A percentile compares a stretch with the other conserved stretches of the same genome.
These are phyloP conservation scores for Caracal caracal DNA, from an alignment of 2,113 vertebrate genomes.

Conservation along the genomic window DNA sequence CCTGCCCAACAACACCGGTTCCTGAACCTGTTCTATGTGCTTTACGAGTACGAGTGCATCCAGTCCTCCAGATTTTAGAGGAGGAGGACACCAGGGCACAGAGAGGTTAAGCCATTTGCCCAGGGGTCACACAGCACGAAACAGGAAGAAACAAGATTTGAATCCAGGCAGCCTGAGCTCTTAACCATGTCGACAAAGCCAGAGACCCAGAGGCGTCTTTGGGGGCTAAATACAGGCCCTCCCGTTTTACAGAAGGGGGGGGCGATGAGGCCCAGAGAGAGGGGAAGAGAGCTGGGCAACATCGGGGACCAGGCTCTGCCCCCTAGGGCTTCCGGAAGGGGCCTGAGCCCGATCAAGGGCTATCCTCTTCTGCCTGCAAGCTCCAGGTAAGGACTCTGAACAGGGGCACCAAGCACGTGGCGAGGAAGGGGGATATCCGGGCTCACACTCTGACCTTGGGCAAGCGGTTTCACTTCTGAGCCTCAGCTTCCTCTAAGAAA, in stretches of 20 bases:
- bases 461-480: constrained; percentile 50
- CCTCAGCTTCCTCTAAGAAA: constrained; percentile 72
- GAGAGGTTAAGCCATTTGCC: neutral
- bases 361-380: neutral
- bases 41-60: neutral
- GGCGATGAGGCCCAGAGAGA: neutral
- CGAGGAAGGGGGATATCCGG: constrained; percentile 72
- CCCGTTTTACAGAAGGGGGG: neutral
- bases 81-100: neutral
- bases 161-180: neutral
- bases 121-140: neutral
- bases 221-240: neutral
- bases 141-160: neutral
- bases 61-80: neutral
- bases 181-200: neutral
- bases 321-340: neutral
- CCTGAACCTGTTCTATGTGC: neutral
- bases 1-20: neutral
- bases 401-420: neutral
- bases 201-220: neutral
- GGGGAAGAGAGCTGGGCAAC: neutral
- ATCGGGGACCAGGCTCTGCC: neutral
- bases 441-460: constrained; percentile 55
- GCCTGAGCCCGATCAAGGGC: neutral
- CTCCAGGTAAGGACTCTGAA: neutral